Base-by-base conservation (phyloP, 2,113 vertebrate species). In the Alosa alosa region DNA sequence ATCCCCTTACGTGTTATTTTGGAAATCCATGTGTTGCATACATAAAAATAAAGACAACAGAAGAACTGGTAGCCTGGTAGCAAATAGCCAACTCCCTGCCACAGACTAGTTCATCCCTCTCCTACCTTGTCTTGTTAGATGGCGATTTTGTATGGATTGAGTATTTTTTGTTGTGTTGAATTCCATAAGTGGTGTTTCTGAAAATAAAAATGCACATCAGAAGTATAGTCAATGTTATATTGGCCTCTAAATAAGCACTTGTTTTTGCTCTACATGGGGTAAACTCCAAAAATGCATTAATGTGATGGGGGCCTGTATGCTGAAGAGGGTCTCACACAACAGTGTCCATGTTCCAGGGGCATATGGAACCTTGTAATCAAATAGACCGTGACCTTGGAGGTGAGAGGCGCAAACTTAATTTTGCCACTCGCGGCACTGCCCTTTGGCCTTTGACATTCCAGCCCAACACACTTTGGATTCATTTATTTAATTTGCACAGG, bases 401-500 rank as follows among this genome's bases (percentile, higher is more conserved):
- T 92, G 86, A 89, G 87, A 85, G 93, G 91, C 91, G 90, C 86
- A 92, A 94, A 93, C 93, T 90, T 94, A 93, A 94, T 94, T 95
- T 93, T 91, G 88, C 89, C 90, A 87, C 90, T 92, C 85, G 88
- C 92, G 91, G 82, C 88, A 81, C 50, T 92, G 92, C 91, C 94
- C 88, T 81, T 1, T 85, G 89, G 93, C 87, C 91, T 92, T 90
- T 94, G 92, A 93, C 93, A 92, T 94, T 94, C 90, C 92, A 91
- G 87, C 89, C 88, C 68, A 41, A 84, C 88, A 88, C 88, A 90
- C 88, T 87, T 93, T 85, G n/a, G 9, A 84, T 90, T 92, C 90
- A 93, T 93, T 93, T 94, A 92, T 94, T 95, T 93, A 93, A 89
- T 92, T 90, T 93, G 90, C 90, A 86, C 86, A 90, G 92, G 91